Evolutionary conservation across 2,797 vertebrate genomes (phyloP).

Genomic region (Huso huso): DNA sequence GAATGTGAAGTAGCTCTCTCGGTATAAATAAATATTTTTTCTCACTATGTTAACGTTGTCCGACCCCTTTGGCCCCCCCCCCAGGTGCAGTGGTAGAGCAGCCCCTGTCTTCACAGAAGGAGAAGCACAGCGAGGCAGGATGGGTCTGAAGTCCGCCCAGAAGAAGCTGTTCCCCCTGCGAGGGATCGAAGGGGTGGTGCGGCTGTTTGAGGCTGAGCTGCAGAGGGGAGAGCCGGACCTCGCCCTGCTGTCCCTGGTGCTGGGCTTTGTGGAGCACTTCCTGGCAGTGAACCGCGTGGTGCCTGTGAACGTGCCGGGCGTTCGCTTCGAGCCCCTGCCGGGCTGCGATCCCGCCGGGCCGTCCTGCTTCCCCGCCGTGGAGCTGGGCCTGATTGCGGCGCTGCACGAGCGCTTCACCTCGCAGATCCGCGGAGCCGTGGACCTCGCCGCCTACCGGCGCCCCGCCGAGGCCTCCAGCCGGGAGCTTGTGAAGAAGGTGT

Average conservation of each 20-base stretch:
- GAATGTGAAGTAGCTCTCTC: too few species aligned
- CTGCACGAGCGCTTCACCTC: conserved; percentile 85
- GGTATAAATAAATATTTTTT: too few species aligned
- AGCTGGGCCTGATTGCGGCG: conserved; percentile 77
- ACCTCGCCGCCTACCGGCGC: conserved; percentile 75
- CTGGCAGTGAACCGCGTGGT: conserved; percentile 85
- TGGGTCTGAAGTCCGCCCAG: conserved; percentile 81
- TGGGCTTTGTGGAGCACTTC: conserved; percentile 93
- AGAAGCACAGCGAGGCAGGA: conserved; percentile 26
- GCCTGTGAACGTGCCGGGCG: conserved; percentile 77
- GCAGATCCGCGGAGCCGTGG: conserved; percentile 83
- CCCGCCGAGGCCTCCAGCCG: conserved; percentile 71
- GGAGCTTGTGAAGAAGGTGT: conserved; percentile 85
- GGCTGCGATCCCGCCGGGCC: conserved; percentile 52
- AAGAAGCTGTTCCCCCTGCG: conserved; percentile 84
- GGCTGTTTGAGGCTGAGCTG: conserved; percentile 78
- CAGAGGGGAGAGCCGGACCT: conserved; percentile 77
- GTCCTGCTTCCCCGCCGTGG: conserved; percentile 81
- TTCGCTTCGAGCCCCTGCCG: conserved; percentile 72
- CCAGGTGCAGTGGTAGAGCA: too few species aligned
- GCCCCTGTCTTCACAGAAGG: background rate
- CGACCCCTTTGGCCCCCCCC: too few species aligned
- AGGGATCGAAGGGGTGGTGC: conserved; percentile 76
- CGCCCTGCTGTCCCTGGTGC: conserved; percentile 77
- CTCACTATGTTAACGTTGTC: too few species aligned